Evolutionary conservation across 2,797 vertebrate species (phyloP), one percentile per base, ranked within the genome.

Genomic region (Semotilus atromaculatus): DNA sequence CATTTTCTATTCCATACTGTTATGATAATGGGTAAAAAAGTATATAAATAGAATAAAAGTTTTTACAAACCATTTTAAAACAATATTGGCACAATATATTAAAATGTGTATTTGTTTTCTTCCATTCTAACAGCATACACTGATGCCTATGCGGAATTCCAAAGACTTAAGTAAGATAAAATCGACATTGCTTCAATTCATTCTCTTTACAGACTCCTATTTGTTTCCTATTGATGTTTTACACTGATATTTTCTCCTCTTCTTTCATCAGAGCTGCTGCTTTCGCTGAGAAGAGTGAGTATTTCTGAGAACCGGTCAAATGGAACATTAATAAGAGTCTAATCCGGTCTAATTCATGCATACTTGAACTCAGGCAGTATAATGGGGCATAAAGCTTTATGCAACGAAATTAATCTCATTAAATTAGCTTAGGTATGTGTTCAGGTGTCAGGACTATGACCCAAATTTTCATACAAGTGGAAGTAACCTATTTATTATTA

Each of bases 241-340:
- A 48, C 45, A 18, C 45, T 83, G 3, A 78, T 45, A 58, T 38
- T 67, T 53, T 29, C 3, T 89, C 78, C 78, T 21, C 9, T 88
- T 76, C 34, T 89, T 84, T 36, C 97, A 88, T 85, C 29, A 99
- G 98, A 94, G 97, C 97, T 0, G 97, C 97, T 68, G 98, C 98
- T 14, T 98, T 99, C 86, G 98, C 98, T 74, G 98, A 99, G 93
- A 99, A 98, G 90, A 99, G 98, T 99, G 94, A 99, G 98, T 98
- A 93, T 78, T n/a, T 64, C 1, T 13, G 70, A 34, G 55, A 64
- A 36, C 60, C 23, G 13, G 26, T 77, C 7, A 77, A 68, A 58
- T 67, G 34, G 1, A 76, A 43, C 36, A 77, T 77, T 68, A 84
- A 70, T 84, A 43, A 43, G 19, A 8, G 26, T 77, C 48, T 84